Percentiles rank a stretch among this genome's conserved stretches.
Evolutionary conservation across 2,113 vertebrate genomes (phyloP).

Genomic region (Synodontis membranacea): DNA sequence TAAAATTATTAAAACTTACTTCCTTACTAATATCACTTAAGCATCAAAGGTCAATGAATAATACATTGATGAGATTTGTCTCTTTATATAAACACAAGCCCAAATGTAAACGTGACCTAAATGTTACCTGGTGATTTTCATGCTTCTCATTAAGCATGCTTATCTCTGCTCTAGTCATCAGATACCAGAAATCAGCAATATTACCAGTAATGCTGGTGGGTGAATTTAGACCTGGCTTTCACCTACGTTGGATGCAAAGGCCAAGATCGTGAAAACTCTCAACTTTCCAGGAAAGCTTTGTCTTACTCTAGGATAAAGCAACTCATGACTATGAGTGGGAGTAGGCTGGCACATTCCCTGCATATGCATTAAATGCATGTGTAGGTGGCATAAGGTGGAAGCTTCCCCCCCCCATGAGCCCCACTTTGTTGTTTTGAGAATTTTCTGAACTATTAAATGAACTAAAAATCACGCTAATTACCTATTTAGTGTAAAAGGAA

Average conservation of each 20-base stretch:
- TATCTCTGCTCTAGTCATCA: slow-evolving; percentile 7
- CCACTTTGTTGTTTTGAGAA: not conserved
- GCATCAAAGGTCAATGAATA: not conserved
- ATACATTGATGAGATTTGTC: not conserved
- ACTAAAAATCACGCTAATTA: not conserved
- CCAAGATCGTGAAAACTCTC: not conserved
- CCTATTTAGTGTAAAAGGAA: not conserved
- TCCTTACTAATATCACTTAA: not conserved
- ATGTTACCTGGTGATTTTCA: not conserved
- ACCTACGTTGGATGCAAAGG: not conserved
- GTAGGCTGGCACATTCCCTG: not conserved
- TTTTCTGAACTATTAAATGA: not conserved
- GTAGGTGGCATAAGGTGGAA: not conserved
- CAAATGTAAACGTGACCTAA: not conserved
- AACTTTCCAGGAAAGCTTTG: slow-evolving; percentile 2
- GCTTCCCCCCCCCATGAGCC: not conserved
- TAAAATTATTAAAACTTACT: not conserved
- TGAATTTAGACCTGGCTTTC: slow-evolving; percentile 48
- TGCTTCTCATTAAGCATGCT: slow-evolving; percentile 9
- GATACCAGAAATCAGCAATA: slow-evolving; percentile 40
- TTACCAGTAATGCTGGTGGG: slow-evolving; percentile 16
- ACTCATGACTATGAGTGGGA: not conserved
- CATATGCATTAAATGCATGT: slow-evolving; percentile 1
- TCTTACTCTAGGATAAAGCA: not conserved
- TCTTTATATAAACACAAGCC: not conserved